Base-by-base conservation (phyloP, 1,140 invertebrate species). In the Sipha flava region DNA sequence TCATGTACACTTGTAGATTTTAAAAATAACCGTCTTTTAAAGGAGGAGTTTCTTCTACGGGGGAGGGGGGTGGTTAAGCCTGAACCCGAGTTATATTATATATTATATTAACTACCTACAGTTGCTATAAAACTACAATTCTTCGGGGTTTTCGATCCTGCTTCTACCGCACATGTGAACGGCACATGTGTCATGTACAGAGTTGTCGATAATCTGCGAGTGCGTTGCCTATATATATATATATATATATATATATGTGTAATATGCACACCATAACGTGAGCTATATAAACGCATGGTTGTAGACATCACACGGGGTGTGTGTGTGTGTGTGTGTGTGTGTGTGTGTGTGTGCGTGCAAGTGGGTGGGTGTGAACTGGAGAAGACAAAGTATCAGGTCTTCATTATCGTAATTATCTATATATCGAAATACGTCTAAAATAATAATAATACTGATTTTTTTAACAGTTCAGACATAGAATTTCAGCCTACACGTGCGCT, bases 11-110 rank as follows among this genome's bases (percentile, higher is more conserved):
- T 10, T 52, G 16, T n/a, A 37, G 18, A 57, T 54, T 75, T 75
- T 75, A 57, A 75, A 75, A 75, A 75, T 75, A 75, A 75, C 72
- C 49, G 49, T 23, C 49, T 18, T 40, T 40, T 26, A 3, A 26
- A 62, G 59, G 31, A 26, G 0, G 26, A 26, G 57, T 31, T 16
- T 52, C 9, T n/a, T 21, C 0, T 52, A 59, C 57, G 6, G 23
- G 16, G 9, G 54, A 29, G 3, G 54, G 54, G 23, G 5, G 26
- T 16, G 5, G 2, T 18, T 23, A 12, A 26, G 26, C 23, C 26
- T 14, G 14, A 16, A 14, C 23, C 59, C 45, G 43, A 18, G 43
- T 72, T 72, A n/a, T n/a, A n/a, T n/a, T n/a, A n/a, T n/a, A n/a
- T n/a, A n/a, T n/a, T n/a, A n/a, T n/a, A n/a, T 72, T 52, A 49